Conservation (phyloP, 2,888 invertebrate genomes). For the Xanthostigma xanthostigma region DNA sequence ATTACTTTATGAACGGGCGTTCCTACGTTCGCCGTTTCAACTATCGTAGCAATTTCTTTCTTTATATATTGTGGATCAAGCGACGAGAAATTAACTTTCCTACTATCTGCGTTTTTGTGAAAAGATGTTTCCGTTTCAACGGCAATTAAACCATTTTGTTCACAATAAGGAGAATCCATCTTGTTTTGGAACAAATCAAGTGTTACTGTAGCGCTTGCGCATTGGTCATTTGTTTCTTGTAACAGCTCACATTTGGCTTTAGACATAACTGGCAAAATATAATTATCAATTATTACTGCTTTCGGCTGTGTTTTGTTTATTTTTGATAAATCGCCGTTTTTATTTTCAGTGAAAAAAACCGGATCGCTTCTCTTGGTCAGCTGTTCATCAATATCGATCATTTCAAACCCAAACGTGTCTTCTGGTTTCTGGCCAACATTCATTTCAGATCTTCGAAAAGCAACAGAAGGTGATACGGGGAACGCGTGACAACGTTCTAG, state of each 20-base stretch:
- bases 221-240: no score
- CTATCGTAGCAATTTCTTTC: no score
- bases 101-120: no score
- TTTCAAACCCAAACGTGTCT: constrained; percentile 70
- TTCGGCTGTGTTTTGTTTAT: constrained; percentile 33
- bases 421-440: constrained; percentile 41
- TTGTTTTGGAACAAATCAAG: no score
- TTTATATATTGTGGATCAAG: no score
- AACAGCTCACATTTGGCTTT: constrained; percentile 18
- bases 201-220: no score
- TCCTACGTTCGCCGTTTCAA: no score
- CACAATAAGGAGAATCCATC: no score
- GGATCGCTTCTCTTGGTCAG: neutral
- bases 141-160: no score
- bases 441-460: constrained; percentile 46
- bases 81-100: no score
- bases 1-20: no score
- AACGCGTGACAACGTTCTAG: constrained; percentile 47
- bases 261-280: constrained; percentile 48
- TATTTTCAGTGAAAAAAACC: constrained; percentile 8
- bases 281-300: constrained; percentile 58
- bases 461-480: constrained; percentile 47
- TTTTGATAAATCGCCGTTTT: constrained; percentile 3
- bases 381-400: constrained; percentile 69
- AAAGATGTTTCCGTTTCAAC: no score